These are phyloP conservation scores for Riptortus pedestris DNA, from an alignment of 1,140 invertebrate genomes.

Conservation along the genomic window DNA sequence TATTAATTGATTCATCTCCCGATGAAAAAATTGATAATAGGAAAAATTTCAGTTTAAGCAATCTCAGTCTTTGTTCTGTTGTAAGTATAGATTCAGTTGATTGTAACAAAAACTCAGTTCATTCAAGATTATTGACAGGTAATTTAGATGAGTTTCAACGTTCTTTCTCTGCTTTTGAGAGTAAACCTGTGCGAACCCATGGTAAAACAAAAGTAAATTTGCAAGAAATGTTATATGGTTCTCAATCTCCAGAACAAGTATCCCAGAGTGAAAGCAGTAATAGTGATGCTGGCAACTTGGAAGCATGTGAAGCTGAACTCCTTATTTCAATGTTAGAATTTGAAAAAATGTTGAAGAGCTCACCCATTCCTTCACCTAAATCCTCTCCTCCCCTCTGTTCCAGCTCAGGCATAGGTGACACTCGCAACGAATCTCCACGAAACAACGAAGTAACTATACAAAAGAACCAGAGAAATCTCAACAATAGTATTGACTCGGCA, in stretches of 20 bases:
- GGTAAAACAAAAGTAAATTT: constrained; percentile 28
- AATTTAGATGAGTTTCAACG: constrained; percentile 23
- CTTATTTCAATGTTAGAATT: constrained; percentile 34
- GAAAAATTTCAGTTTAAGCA: constrained; percentile 36
- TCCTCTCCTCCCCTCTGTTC: constrained; percentile 25
- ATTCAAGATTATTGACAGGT: constrained; percentile 17
- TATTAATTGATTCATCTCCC: constrained; percentile 36
- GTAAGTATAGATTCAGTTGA: constrained; percentile 34
- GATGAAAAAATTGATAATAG: constrained; percentile 30
- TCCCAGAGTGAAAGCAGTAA: neutral
- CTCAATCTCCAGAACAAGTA: neutral
- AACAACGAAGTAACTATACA: constrained; percentile 33
- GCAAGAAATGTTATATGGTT: constrained; percentile 29
- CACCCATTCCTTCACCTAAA: constrained; percentile 19
- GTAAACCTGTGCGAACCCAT: constrained; percentile 13
- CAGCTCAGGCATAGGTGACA: neutral
- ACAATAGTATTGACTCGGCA: constrained; percentile 49
- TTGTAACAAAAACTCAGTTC: constrained; percentile 25
- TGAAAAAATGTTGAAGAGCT: constrained; percentile 32
- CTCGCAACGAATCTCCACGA: constrained; percentile 20
- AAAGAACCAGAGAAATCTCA: neutral
- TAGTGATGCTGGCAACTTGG: constrained; percentile 22
- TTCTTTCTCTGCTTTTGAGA: constrained; percentile 26
- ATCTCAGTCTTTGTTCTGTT: constrained; percentile 40
- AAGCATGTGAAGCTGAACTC: constrained; percentile 33